Evolutionary conservation across 2,113 vertebrate species (phyloP).

Genomic region (Sander lucioperca): DNA sequence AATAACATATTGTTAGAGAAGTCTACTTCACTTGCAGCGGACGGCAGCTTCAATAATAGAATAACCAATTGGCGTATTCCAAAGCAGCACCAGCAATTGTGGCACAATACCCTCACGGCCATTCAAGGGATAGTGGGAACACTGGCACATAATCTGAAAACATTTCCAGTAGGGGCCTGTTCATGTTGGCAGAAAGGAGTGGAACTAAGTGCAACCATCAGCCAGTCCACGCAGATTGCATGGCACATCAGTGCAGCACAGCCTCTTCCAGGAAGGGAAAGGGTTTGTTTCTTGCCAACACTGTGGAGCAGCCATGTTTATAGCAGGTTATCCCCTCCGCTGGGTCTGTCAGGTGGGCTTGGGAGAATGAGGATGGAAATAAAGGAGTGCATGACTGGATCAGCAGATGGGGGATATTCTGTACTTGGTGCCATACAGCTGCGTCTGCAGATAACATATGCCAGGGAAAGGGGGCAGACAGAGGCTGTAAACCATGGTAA

Average conservation of each 20-base stretch:
- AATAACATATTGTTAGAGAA: not conserved
- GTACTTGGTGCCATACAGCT: constrained; percentile 77
- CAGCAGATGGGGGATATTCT: constrained; percentile 69
- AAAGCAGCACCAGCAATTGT: constrained; percentile 49
- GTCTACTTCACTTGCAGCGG: constrained; percentile 14
- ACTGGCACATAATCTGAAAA: constrained; percentile 63
- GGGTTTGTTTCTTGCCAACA: constrained; percentile 56
- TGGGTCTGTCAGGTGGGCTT: constrained; percentile 70
- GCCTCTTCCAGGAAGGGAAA: constrained; percentile 55
- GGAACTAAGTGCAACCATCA: constrained; percentile 63
- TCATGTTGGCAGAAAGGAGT: constrained; percentile 57
- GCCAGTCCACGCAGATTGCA: constrained; percentile 66
- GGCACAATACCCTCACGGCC: constrained; percentile 36
- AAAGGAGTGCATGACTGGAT: constrained; percentile 74
- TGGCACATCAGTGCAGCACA: constrained; percentile 60
- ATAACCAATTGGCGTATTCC: constrained; percentile 50
- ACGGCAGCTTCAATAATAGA: constrained; percentile 45
- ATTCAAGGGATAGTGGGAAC: constrained; percentile 50
- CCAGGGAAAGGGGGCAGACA: constrained; percentile 61
- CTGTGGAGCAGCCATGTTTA: constrained; percentile 61
- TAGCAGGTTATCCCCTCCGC: constrained; percentile 68
- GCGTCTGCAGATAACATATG: constrained; percentile 74
- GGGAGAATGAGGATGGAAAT: constrained; percentile 65
- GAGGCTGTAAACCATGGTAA: constrained; percentile 67
- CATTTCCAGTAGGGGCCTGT: constrained; percentile 52